Base-by-base conservation (phyloP, 2,113 vertebrate genomes). In the Orcinus orca region DNA sequence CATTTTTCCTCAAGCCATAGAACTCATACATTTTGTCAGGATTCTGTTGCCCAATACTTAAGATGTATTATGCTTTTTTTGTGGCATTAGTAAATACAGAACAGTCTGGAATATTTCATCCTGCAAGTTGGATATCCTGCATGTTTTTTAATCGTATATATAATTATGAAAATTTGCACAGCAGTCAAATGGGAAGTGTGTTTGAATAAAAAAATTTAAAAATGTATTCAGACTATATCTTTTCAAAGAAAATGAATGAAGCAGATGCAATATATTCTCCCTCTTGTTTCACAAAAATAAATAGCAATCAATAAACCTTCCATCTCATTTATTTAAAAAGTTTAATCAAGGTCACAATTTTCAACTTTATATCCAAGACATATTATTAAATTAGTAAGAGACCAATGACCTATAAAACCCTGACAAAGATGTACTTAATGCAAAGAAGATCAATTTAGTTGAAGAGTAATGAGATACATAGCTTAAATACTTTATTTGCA, bases 121-220 rank as follows among this genome's bases (percentile, higher is more conserved):
- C 47, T 68, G 21, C 13, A 55, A 73, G 17, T 29, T 60, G 13
- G 33, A 87, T 87, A 83, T 73, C 9, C 60, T 95, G 44, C 21
- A 79, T 55, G 23, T 58, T 77, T 89, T 81, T 68, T 31, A 89
- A 73, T 86, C 4, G n/a, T 82, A 77, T 68, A 33, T 81, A 81
- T 80, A 80, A 93, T 74, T 71, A 25, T 80, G 58, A 93, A 95
- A 82, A 80, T 94, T 94, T 94, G 62, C 41, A 44, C 13, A 90
- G 41, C 14, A 95, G 70, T 21, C 84, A 92, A 87, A 76, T 87
- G 84, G 53, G 70, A 90, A 92, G 50, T 50, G 38, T 94, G 36
- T 84, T 63, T 95, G 76, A 97, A 92, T 74, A 96, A 93, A 36
- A 36, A 94, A 95, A 77, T 90, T 95, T 47, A 88, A 96, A 90